A percentile compares a stretch with the other conserved stretches of the same genome.
Conservation (phyloP, 2,888 invertebrate species). For the Podabrus alpinus region DNA sequence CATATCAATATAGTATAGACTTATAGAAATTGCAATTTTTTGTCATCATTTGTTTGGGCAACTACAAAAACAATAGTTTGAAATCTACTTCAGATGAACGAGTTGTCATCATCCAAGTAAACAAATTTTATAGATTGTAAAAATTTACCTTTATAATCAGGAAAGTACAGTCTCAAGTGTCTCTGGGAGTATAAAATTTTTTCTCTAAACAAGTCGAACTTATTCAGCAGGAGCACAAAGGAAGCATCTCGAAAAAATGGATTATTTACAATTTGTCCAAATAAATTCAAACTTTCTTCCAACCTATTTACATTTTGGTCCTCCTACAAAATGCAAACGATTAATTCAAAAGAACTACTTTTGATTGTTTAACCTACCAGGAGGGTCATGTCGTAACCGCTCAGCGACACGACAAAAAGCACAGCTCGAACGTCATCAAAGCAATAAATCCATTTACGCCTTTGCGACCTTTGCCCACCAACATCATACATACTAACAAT, state of each 20-base stretch:
- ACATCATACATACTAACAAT: constrained; percentile 68
- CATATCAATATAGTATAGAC: too few species aligned
- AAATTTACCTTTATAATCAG: constrained; percentile 60
- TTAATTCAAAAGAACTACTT: not conserved
- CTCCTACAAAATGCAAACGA: constrained; percentile 52
- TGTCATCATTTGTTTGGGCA: too few species aligned
- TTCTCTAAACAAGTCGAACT: constrained; percentile 67
- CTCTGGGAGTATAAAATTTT: constrained; percentile 66
- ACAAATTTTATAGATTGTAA: too few species aligned
- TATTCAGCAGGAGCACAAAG: constrained; percentile 68
- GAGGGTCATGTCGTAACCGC: constrained; percentile 70
- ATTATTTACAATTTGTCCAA: constrained; percentile 68
- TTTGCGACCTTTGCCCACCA: constrained; percentile 67
- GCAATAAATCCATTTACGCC: constrained; percentile 70
- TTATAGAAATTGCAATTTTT: too few species aligned
- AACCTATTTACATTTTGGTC: constrained; percentile 65
- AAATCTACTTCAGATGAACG: too few species aligned
- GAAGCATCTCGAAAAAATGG: constrained; percentile 66
- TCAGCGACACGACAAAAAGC: constrained; percentile 66
- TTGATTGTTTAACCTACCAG: constrained; percentile 51
- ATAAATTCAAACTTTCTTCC: constrained; percentile 66
- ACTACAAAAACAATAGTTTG: too few species aligned
- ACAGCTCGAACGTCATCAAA: constrained; percentile 69
- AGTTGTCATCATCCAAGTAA: too few species aligned
- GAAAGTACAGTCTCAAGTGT: constrained; percentile 64